Evolutionary conservation across 2,888 invertebrate genomes (phyloP).

Genomic region (Anoplius nigerrimus): DNA sequence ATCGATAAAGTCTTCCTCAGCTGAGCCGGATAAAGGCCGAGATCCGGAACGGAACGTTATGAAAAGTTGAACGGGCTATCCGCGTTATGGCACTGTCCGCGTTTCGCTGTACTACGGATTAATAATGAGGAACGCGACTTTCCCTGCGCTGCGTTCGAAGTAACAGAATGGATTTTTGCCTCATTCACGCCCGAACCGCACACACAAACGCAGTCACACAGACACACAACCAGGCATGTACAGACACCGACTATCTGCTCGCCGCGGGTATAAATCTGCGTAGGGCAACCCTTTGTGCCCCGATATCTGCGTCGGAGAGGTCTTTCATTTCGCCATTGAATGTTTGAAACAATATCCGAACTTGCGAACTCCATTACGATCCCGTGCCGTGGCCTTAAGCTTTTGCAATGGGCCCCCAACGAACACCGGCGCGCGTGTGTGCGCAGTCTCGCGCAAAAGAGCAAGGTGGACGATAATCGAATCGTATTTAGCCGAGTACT

Average conservation of each 20-base stretch:
- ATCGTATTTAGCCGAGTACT: neutral
- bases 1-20: no score
- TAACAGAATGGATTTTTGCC: slow-evolving; percentile 24
- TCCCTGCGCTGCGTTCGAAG: slow-evolving; percentile 11
- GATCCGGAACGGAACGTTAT: no score
- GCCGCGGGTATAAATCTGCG: neutral
- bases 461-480: slow-evolving; percentile 2
- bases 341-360: slow-evolving; percentile 27
- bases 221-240: no score
- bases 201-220: no score
- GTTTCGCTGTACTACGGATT: no score
- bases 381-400: slow-evolving; percentile 17
- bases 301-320: slow-evolving; percentile 21
- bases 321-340: slow-evolving; percentile 27
- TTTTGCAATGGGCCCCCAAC: slow-evolving; percentile 20
- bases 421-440: neutral
- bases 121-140: neutral
- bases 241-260: no score
- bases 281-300: slow-evolving; percentile 3
- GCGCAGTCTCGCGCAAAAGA: no score
- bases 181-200: neutral
- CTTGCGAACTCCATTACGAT: slow-evolving; percentile 37
- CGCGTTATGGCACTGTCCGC: no score
- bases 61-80: no score
- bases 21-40: no score